Conservation (phyloP, 2,797 vertebrate species). For the Aratinga solstitialis region DNA sequence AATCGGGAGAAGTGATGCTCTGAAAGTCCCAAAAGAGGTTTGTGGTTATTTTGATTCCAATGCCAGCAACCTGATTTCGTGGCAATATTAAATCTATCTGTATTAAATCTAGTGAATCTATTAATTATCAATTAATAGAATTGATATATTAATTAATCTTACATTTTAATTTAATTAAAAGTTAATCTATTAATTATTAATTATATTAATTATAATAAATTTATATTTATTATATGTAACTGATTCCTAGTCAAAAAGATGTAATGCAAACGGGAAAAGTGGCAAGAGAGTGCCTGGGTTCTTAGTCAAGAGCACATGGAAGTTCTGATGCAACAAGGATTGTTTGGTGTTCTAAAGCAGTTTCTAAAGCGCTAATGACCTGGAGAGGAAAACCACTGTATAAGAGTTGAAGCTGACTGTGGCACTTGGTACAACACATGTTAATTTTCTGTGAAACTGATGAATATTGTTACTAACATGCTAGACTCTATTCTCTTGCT, state of each 20-base stretch:
- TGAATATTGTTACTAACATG: neutral
- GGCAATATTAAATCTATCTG: neutral
- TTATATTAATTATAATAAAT: too few species aligned
- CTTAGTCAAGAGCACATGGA: neutral
- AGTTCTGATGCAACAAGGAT: neutral
- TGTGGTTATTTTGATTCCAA: neutral
- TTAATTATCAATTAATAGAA: neutral
- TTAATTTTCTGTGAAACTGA: neutral
- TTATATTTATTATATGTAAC: neutral
- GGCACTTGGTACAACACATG: neutral
- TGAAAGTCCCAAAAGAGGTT: neutral
- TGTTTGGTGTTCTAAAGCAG: neutral
- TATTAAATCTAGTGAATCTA: neutral
- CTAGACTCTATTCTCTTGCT: neutral
- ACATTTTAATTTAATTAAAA: neutral
- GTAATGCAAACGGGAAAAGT: neutral
- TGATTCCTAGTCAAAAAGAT: neutral
- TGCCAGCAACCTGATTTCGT: neutral
- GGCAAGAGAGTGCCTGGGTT: neutral
- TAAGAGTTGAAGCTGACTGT: neutral
- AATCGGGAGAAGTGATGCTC: neutral
- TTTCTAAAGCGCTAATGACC: neutral
- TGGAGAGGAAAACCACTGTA: neutral
- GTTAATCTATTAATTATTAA: neutral
- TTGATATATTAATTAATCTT: too few species aligned